Conservation (phyloP, 2,888 invertebrate genomes). For the Drosophila merina region DNA sequence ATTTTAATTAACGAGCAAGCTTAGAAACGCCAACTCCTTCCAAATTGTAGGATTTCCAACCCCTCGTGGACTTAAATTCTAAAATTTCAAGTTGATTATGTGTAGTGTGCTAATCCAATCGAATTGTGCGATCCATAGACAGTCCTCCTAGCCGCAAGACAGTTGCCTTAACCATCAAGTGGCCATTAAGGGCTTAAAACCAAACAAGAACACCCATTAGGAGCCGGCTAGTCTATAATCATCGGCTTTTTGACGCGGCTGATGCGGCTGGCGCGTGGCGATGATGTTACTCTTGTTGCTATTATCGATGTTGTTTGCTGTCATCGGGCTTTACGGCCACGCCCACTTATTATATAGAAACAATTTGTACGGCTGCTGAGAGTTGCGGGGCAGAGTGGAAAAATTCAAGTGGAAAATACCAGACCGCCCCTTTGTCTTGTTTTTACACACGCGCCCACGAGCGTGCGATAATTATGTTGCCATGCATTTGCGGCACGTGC, state of each 20-base stretch:
- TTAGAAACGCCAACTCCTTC: constrained; percentile 3
- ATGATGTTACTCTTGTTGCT: constrained; percentile 41
- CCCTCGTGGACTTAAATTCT: background rate
- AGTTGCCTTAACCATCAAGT: constrained; percentile 65
- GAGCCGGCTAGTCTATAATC: constrained; percentile 60
- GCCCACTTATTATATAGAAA: constrained; percentile 69
- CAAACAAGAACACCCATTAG: constrained; percentile 61
- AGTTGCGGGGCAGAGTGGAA: constrained; percentile 30
- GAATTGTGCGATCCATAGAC: constrained; percentile 3
- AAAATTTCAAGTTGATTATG: constrained; percentile 12
- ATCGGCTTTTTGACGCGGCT: constrained; percentile 74
- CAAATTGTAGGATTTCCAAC: background rate
- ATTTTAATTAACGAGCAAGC: constrained; percentile 60
- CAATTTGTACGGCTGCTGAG: constrained; percentile 61
- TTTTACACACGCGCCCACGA: constrained; percentile 67
- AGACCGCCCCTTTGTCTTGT: constrained; percentile 9
- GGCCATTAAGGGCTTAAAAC: constrained; percentile 74
- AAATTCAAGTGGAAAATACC: constrained; percentile 55
- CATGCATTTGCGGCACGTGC: constrained; percentile 75
- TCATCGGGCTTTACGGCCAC: constrained; percentile 51
- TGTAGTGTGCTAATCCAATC: constrained; percentile 42
- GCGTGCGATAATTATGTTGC: constrained; percentile 82
- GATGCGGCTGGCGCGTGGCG: constrained; percentile 65
- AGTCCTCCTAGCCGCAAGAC: constrained; percentile 3
- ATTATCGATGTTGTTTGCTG: constrained; percentile 46